Conservation (phyloP, 2,113 vertebrate species). For the Henicopernis longicauda region DNA sequence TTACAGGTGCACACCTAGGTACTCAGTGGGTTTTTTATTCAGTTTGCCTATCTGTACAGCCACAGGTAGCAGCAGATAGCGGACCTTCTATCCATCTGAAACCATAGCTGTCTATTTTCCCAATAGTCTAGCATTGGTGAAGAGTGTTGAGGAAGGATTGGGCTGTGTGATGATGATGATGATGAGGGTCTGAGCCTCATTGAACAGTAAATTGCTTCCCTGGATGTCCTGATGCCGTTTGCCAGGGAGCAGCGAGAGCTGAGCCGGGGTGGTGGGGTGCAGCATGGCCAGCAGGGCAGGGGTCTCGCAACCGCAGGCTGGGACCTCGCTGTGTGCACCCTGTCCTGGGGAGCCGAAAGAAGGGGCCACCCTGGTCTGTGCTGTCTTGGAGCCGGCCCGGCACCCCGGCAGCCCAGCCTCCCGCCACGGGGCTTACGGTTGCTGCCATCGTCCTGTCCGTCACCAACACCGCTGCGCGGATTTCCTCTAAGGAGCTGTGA, state of each 20-base stretch:
- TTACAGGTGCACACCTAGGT: not conserved
- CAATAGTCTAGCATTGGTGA: accelerated
- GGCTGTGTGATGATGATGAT: not conserved
- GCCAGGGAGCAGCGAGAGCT: not conserved
- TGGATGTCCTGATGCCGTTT: not conserved
- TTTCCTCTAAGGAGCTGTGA: not conserved
- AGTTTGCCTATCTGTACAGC: not conserved
- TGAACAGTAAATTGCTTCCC: accelerated
- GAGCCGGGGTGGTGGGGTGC: accelerated
- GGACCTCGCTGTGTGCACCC: no score
- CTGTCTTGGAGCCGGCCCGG: accelerated
- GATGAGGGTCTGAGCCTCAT: not conserved
- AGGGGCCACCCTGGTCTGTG: not conserved
- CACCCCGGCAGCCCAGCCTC: not conserved
- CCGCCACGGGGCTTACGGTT: accelerated
- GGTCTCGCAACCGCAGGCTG: not conserved
- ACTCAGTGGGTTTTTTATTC: not conserved
- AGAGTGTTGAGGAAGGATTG: not conserved
- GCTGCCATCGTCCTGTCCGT: not conserved
- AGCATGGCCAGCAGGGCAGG: no score
- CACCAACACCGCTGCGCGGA: accelerated
- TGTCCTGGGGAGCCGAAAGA: not conserved
- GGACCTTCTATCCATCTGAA: not conserved
- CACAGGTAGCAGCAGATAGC: not conserved
- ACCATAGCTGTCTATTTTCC: not conserved